Evolutionary conservation across 2,113 vertebrate species (phyloP), one percentile per base, ranked within the genome.

Genomic region (Tringa solitaria): DNA sequence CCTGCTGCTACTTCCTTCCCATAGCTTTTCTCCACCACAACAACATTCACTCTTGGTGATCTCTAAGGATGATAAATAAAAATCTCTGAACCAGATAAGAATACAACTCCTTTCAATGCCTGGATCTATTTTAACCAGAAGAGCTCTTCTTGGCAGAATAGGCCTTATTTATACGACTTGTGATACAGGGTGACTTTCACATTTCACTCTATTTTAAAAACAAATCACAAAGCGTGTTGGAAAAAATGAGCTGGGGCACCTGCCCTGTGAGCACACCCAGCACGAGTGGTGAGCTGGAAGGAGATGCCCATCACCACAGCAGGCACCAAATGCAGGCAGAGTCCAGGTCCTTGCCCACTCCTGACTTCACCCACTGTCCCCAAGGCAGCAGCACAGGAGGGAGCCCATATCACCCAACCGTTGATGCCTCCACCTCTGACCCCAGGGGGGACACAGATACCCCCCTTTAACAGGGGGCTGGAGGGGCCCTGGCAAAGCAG

Each of bases 301-400:
- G 43, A 61, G n/a, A 63, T 8, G 9, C 11, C 57, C 64, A 5
- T 3, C 4, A 12, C 27, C 32, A 12, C 56, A 5, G 48, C 53
- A 26, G 24, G 35, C 10, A 10, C 41, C 41, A 8, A 26, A 24
- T 0, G 6, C 69, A 8, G 56, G 56, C 68, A 73, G 56, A 33
- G 15, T 4, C 51, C 37, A 8, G 33, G 2, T 4, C n/a, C 28
- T n/a, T 15, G 41, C 63, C 46, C 2, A 2, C 41, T 37, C 33
- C 83, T 54, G 39, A 41, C 68, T 50, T 26, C n/a, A 22, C 28
- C n/a, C 14, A 1, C 11, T 2, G 2, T 20, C 56, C 30, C 53
- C 1, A 0, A 2, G 43, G 45, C 50, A 30, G 57, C 10, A 0
- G 24, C 45, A 6, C 2, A 0, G n/a, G 32, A 81, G 0, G n/a